Evolutionary conservation across 2,797 vertebrate species (phyloP).

Genomic region (Sebastes itinus): DNA sequence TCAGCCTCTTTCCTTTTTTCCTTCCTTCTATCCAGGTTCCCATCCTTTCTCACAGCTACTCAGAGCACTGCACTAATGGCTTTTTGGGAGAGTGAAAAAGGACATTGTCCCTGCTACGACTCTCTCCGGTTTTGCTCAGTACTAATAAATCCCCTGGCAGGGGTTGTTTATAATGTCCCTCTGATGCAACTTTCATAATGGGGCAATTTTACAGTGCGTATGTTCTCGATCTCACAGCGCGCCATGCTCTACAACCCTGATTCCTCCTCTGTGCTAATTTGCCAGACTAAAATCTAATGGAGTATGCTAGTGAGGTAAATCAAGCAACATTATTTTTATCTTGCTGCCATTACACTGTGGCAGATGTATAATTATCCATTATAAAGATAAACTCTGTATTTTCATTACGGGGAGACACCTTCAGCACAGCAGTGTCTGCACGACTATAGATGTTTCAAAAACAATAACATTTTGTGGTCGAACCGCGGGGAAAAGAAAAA

Average conservation of each 20-base stretch:
- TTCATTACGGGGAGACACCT: constrained; percentile 55
- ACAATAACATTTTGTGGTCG: constrained; percentile 15
- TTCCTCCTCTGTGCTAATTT: constrained; percentile 62
- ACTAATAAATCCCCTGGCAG: constrained; percentile 70
- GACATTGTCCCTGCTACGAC: constrained; percentile 40
- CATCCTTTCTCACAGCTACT: constrained; percentile 36
- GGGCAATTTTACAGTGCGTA: constrained; percentile 65
- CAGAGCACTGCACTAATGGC: constrained; percentile 49
- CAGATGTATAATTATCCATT: constrained; percentile 81
- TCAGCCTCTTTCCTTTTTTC: neutral
- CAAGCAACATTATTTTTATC: constrained; percentile 72
- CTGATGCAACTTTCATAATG: constrained; percentile 71
- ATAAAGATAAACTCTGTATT: constrained; percentile 72
- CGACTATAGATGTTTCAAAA: constrained; percentile 24
- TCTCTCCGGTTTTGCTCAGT: constrained; percentile 40
- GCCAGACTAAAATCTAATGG: constrained; percentile 77
- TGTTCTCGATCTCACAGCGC: constrained; percentile 64
- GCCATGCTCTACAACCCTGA: constrained; percentile 37
- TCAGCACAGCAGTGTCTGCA: constrained; percentile 29
- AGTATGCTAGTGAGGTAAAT: constrained; percentile 76
- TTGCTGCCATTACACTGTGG: constrained; percentile 67
- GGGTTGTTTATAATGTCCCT: constrained; percentile 74
- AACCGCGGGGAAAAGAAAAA: neutral
- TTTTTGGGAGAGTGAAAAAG: constrained; percentile 58
- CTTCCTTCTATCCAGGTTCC: constrained; percentile 4